A percentile compares a stretch with the other conserved stretches of the same genome.
phyloP scores from a whole-genome alignment of 2,113 vertebrate genomes.

The Corythaixoides concolor region DNA sequence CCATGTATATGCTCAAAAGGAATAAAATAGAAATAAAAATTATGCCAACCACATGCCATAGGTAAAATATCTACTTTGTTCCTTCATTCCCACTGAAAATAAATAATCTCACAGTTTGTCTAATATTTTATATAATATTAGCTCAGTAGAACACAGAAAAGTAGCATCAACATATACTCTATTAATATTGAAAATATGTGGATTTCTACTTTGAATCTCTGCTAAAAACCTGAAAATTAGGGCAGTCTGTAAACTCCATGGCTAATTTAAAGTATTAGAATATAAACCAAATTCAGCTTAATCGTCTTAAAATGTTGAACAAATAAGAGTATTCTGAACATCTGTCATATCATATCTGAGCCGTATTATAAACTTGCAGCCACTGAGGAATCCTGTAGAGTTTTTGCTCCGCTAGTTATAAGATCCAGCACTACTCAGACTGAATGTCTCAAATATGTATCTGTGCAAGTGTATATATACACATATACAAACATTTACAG shows the following conservation, averaged over 20 bases:
- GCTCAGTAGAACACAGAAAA: background rate
- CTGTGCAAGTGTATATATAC: background rate
- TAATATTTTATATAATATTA: background rate
- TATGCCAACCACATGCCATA: background rate
- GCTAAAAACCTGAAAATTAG: background rate
- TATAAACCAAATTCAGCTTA: background rate
- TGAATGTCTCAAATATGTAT: background rate
- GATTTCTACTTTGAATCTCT: background rate
- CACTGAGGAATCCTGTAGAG: background rate
- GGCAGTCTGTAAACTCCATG: background rate
- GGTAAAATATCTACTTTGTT: background rate
- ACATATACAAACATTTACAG: background rate
- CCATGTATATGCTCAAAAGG: background rate
- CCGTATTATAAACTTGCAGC: background rate
- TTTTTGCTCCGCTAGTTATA: background rate
- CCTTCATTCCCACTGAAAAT: background rate
- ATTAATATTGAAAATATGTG: background rate
- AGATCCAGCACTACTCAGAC: background rate
- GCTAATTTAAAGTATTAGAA: slow-evolving; percentile 28
- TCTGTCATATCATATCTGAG: slow-evolving; percentile 7
- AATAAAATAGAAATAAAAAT: background rate
- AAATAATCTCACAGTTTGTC: background rate
- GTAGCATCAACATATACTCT: background rate
- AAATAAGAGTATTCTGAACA: slow-evolving; percentile 6
- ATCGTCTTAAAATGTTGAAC: background rate